Base-by-base conservation (phyloP, 2,888 invertebrate genomes). In the Mechanitis mazaeus region DNA sequence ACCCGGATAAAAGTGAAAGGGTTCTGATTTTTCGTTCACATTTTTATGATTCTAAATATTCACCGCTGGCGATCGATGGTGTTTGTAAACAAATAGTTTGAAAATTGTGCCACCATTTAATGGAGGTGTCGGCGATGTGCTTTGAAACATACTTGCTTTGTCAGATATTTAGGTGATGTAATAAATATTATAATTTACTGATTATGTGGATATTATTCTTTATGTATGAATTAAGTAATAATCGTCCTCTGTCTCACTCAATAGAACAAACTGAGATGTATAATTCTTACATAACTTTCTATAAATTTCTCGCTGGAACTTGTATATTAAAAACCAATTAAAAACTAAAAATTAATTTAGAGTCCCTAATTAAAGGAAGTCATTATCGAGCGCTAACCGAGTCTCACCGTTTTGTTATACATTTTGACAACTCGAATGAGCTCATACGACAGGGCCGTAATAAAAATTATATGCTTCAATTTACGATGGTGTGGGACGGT, bases 391-490 rank as follows among this genome's bases (percentile, higher is more conserved):
- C 61, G 63, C 63, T 57, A 65, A 66, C 61, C 61, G 60, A 64
- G 64, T 56, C 56, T 62, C 59, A 64, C 57, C 56, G 59, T 53
- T 59, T 66, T 68, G 71, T 68, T 70, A 69, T 67, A 67, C 67
- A 68, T 73, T 73, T 71, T 73, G 74, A 74, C 73, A 73, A 73
- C 70, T 72, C 72, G 68, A 72, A 75, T 75, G 79, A 78, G 73
- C 84, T 81, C 79, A 84, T 79, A 85, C 86, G 86, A 85, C 87
- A 85, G 81, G 79, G 76, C 76, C 78, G 89, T 88, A 90, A 90
- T 90, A 90, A 90, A 90, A 90, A 90, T 90, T 90, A 90, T 90
- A 90, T 89, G 89, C 89, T 87, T 87, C 90, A 89, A 90, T 90
- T 90, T 90, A 89, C 88, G 88, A 86, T 77, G 82, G 68, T 71